Evolutionary conservation across 2,888 invertebrate genomes (phyloP).

Genomic region (Phaedon cochleariae): DNA sequence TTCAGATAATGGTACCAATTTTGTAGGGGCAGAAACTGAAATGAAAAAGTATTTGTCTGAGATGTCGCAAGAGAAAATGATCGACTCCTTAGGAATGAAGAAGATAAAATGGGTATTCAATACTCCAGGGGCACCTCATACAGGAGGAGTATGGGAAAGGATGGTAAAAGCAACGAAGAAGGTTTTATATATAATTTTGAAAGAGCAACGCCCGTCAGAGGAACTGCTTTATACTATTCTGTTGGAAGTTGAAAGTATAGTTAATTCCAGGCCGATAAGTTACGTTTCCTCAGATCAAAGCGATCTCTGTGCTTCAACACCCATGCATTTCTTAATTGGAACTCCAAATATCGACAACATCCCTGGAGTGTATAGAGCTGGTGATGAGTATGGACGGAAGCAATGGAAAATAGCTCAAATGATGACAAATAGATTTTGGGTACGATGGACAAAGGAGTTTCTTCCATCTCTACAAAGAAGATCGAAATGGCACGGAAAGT

Average conservation of each 20-base stretch:
- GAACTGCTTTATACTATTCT: background rate
- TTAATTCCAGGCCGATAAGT: background rate
- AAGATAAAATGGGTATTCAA: background rate
- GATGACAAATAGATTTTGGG: too few relatives aligned
- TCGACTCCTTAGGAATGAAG: background rate
- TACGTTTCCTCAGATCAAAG: background rate
- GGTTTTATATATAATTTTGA: background rate
- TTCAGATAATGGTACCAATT: constrained; percentile 1
- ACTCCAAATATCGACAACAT: too few relatives aligned
- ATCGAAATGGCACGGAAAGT: too few relatives aligned
- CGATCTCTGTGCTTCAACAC: background rate
- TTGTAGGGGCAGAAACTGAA: background rate
- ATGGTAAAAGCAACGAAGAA: background rate
- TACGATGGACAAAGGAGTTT: too few relatives aligned
- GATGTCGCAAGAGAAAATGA: background rate
- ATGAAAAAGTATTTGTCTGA: background rate
- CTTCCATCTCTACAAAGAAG: too few relatives aligned
- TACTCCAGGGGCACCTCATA: background rate
- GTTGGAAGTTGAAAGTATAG: background rate
- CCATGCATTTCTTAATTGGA: background rate
- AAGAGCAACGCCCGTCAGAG: background rate
- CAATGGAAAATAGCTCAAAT: too few relatives aligned
- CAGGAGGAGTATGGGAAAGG: background rate
- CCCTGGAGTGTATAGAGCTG: too few relatives aligned
- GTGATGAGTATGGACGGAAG: too few relatives aligned